Evolutionary conservation across 2,888 invertebrate species (phyloP).

Genomic region (Agrochola circellaris): DNA sequence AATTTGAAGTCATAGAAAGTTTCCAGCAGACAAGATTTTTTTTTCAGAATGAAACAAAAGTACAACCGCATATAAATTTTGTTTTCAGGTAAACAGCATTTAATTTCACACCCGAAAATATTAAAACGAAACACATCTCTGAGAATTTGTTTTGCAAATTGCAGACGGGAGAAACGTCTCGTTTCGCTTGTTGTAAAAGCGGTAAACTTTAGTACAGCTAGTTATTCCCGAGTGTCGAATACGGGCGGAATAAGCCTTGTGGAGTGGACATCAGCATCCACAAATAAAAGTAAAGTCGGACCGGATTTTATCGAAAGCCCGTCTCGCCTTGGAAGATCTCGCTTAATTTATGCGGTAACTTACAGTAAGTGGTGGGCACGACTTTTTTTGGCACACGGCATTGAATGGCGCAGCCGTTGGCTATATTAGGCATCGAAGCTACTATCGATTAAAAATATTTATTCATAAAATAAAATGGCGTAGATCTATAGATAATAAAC

Average conservation of each 20-base stretch:
- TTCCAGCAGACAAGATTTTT: conserved; percentile 8
- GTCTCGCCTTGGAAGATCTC: conserved; percentile 77
- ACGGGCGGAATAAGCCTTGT: conserved; percentile 68
- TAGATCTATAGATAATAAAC: neutral
- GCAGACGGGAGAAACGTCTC: conserved; percentile 15
- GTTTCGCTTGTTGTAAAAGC: conserved; percentile 15
- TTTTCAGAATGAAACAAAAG: conserved; percentile 13
- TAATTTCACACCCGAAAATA: conserved; percentile 23
- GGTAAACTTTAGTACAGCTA: conserved; percentile 29
- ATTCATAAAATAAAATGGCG: conserved; percentile 35
- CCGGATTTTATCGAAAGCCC: conserved; percentile 80
- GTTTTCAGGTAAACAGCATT: conserved; percentile 16
- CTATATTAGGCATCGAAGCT: conserved; percentile 77
- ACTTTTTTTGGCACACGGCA: conserved; percentile 82
- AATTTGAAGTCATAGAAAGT: conserved; percentile 32
- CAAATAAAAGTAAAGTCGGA: conserved; percentile 76
- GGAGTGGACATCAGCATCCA: conserved; percentile 68
- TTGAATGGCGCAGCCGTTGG: conserved; percentile 72
- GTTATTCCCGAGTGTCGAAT: conserved; percentile 47
- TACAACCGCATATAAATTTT: conserved; percentile 13
- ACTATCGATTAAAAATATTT: conserved; percentile 70
- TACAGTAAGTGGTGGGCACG: conserved; percentile 71
- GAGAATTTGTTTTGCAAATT: conserved; percentile 40
- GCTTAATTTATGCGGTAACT: conserved; percentile 76
- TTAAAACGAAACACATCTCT: conserved; percentile 23